Evolutionary conservation across 2,888 invertebrate species (phyloP).

Genomic region (Hoplodrina blanda): DNA sequence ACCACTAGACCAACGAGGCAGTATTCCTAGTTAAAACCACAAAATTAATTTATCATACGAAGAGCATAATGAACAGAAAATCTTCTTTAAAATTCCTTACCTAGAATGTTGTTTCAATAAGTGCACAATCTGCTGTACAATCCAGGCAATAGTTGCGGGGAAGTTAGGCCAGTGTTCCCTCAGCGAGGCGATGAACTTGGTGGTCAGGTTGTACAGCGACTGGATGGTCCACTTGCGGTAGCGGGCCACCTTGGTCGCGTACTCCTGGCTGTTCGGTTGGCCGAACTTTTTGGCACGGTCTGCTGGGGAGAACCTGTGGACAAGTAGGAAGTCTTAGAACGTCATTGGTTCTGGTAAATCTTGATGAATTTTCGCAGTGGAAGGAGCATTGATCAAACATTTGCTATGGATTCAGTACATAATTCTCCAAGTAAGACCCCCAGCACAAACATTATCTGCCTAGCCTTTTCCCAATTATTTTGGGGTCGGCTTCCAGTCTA

Average conservation of each 20-base stretch:
- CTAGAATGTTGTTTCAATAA: conserved; percentile 85
- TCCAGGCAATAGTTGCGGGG: conserved; percentile 97
- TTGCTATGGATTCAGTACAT: no score
- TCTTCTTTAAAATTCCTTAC: conserved; percentile 57
- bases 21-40: no score
- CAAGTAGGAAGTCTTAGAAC: not conserved
- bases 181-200: conserved; percentile 95
- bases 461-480: no score
- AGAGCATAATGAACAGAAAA: no score
- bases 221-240: conserved; percentile 95
- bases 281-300: conserved; percentile 94
- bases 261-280: conserved; percentile 93
- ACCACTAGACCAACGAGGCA: no score
- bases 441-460: no score
- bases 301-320: conserved; percentile 78
- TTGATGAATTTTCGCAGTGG: no score
- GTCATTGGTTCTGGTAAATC: not conserved
- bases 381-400: no score
- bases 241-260: conserved; percentile 93
- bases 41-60: no score
- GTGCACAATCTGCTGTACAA: conserved; percentile 95
- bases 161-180: conserved; percentile 97
- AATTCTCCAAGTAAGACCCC: no score
- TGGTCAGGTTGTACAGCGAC: conserved; percentile 94
- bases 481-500: no score